Evolutionary conservation across 2,113 vertebrate genomes (phyloP).

Genomic region (Semicossyphus pulcher): DNA sequence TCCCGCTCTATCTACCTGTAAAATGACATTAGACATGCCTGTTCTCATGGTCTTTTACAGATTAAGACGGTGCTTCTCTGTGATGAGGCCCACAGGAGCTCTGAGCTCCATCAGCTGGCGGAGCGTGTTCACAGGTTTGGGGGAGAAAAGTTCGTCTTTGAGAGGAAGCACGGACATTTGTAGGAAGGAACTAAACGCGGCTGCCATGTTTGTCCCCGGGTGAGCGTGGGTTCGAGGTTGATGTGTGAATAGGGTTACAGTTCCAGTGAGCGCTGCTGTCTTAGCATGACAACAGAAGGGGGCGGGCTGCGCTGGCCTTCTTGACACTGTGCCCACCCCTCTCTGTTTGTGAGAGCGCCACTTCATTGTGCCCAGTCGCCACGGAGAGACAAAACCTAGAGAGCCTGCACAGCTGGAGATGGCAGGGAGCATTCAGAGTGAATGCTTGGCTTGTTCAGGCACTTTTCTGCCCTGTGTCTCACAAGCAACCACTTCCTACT

Average conservation of each 20-base stretch:
- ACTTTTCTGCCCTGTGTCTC: constrained; percentile 67
- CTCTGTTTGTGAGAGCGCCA: constrained; percentile 71
- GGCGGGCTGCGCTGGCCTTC: constrained; percentile 61
- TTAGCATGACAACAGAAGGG: constrained; percentile 83
- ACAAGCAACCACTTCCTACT: constrained; percentile 72
- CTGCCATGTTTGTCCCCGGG: constrained; percentile 48
- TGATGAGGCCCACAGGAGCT: constrained; percentile 76
- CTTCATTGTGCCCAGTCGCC: constrained; percentile 75
- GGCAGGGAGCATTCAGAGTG: constrained; percentile 73
- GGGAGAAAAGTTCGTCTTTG: constrained; percentile 56
- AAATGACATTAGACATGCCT: constrained; percentile 86
- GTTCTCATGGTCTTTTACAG: constrained; percentile 76
- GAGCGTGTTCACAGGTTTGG: constrained; percentile 53
- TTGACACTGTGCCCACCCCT: constrained; percentile 70
- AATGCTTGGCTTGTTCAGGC: constrained; percentile 74
- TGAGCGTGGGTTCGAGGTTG: constrained; percentile 62
- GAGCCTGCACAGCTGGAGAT: constrained; percentile 75
- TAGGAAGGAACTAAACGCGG: constrained; percentile 41
- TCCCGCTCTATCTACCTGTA: constrained; percentile 85
- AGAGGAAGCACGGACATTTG: constrained; percentile 70
- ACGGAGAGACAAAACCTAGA: constrained; percentile 64
- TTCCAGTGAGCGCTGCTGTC: constrained; percentile 79
- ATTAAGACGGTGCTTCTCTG: constrained; percentile 66
- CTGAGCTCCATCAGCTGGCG: constrained; percentile 64
- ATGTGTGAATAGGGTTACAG: constrained; percentile 78